Conservation (phyloP, 2,888 invertebrate genomes). For the Petrophora chlorosata region DNA sequence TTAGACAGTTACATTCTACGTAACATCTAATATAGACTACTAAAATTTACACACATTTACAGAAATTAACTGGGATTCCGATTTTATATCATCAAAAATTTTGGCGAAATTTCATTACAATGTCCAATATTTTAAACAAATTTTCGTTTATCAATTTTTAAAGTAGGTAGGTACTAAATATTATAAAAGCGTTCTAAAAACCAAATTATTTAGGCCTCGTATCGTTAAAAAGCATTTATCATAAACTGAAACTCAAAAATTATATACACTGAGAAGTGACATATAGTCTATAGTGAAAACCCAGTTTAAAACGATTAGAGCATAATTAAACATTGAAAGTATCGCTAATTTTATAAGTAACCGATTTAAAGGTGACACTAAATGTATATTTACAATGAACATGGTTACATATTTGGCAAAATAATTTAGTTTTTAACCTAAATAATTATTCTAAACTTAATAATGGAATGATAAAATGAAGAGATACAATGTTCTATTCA, state of each 20-base stretch:
- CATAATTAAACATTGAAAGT: slow-evolving; percentile 36
- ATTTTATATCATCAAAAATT: slow-evolving; percentile 40
- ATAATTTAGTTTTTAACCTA: slow-evolving; percentile 66
- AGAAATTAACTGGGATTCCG: slow-evolving; percentile 70
- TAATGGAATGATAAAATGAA: slow-evolving; percentile 43
- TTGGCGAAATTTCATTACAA: no score
- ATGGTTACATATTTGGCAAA: slow-evolving; percentile 74
- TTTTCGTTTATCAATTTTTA: no score
- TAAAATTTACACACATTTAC: slow-evolving; percentile 80
- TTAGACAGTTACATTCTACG: slow-evolving; percentile 77
- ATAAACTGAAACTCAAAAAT: not conserved
- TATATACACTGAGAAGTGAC: not conserved
- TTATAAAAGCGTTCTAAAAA: slow-evolving; percentile 6
- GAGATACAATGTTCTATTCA: slow-evolving; percentile 15
- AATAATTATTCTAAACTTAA: slow-evolving; percentile 26
- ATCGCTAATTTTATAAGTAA: slow-evolving; percentile 46
- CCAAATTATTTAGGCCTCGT: slow-evolving; percentile 39
- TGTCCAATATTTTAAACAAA: slow-evolving; percentile 1
- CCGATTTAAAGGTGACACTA: slow-evolving; percentile 46
- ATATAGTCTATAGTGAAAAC: slow-evolving; percentile 37
- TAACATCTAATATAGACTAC: slow-evolving; percentile 80
- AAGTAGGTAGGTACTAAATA: not conserved
- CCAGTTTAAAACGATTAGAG: slow-evolving; percentile 42
- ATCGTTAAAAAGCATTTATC: slow-evolving; percentile 19
- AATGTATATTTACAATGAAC: slow-evolving; percentile 73